Evolutionary conservation across 1,140 invertebrate species (phyloP), one percentile per base, ranked within the genome.

Genomic region (Sweltsa coloradensis): DNA sequence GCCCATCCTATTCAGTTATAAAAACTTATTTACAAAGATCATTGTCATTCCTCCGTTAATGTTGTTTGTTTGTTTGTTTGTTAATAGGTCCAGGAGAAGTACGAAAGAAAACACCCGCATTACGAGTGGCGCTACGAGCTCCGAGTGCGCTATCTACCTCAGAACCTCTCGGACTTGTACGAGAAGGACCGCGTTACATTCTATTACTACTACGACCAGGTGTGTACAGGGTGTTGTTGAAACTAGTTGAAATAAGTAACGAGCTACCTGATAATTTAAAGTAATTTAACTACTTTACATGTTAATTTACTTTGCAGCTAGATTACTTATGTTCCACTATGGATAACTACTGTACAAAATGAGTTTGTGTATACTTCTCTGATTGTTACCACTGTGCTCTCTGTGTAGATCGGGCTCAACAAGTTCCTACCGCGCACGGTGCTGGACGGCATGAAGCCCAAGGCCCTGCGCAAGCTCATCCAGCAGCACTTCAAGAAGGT

Each of bases 171-270:
- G 49, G 86, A 92, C 51, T 72, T 97, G 1, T 87, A 84, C 60
- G 85, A 92, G 50, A 85, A 85, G 62, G 92, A 97, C 64, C 83
- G 82, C 66, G 85, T 88, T 49, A 96, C 91, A 13, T 97, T 96
- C 67, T 83, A 86, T 58, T 97, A 90, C 66, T 91, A 94, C 60
- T 97, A 95, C 63, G 92, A 98, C 67, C 93, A 97, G 82, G 90
- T 92, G 66, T 61, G 54, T 48, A 29, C 51, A 55, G 48, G 41
- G 49, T 45, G n/a, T 25, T n/a, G n/a, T n/a, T n/a, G n/a, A n/a
- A n/a, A n/a, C n/a, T n/a, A n/a, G n/a, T n/a, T n/a, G n/a, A n/a
- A n/a, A n/a, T n/a, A n/a, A n/a, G n/a, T n/a, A n/a, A n/a, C n/a
- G n/a, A n/a, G n/a, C n/a, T n/a, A n/a, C n/a, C n/a, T n/a, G n/a